A percentile compares a stretch with the other conserved stretches of the same genome.
Evolutionary conservation across 1,140 invertebrate species (phyloP).

Genomic region (Papilio dardanus): DNA sequence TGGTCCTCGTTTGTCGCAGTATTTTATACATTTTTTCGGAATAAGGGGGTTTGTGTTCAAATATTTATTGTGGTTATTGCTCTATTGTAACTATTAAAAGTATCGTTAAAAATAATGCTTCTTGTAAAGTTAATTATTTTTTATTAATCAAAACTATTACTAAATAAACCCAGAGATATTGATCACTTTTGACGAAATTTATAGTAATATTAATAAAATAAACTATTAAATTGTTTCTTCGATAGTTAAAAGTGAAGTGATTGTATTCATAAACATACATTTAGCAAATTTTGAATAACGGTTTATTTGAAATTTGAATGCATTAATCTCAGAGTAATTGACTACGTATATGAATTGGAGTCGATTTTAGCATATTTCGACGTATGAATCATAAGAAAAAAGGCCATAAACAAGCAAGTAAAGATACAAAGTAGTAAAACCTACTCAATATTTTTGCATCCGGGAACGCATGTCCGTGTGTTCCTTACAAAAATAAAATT

Average conservation of each 20-base stretch:
- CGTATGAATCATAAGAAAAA: neutral
- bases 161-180: neutral
- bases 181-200: neutral
- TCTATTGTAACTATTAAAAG: neutral
- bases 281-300: neutral
- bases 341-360: neutral
- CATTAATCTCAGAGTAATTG: too few relatives aligned
- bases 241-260: conserved; percentile 11
- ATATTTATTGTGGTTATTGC: neutral
- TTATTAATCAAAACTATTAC: neutral
- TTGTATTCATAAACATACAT: neutral
- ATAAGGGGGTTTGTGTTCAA: neutral
- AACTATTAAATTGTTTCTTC: neutral
- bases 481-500: conserved; percentile 9
- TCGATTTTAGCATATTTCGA: neutral
- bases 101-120: conserved; percentile 12
- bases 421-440: neutral
- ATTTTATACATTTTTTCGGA: too few relatives aligned
- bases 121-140: neutral
- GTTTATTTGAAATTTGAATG: neutral
- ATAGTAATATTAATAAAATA: conserved; percentile 17
- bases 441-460: conserved; percentile 4
- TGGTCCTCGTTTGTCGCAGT: too few relatives aligned
- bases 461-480: neutral
- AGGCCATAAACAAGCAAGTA: neutral